Base-by-base conservation (phyloP, 2,888 invertebrate genomes). In the Ichneumoninae sp. region DNA sequence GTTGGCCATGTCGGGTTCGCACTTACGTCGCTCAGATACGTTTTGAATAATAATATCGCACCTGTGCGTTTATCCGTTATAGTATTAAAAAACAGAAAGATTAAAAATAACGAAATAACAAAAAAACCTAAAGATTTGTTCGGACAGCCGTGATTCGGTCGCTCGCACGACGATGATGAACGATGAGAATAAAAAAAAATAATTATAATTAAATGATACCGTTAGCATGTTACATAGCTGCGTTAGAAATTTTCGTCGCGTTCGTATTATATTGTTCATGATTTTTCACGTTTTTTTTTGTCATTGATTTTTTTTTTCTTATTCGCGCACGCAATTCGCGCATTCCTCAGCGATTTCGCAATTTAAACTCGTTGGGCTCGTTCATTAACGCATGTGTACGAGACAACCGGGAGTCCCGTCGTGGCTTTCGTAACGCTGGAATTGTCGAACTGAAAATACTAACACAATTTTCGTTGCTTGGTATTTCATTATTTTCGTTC, bases 321-420 rank as follows among this genome's bases (percentile, higher is more conserved):
- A 75, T 70, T 52, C n/a, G 57, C 52, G 40, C 54, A 44, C 47
- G 26, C 50, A 71, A 57, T 79, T 63, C 40, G 54, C 52, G 26
- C 68, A 30, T 70, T 47, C 26, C 50, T 79, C 68, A 63, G 79
- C 52, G 73, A 22, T 79, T 85, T 79, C 57, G 54, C 66, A 74
- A 82, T 70, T 54, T 66, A 33, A 47, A 40, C 13, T 63, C 65
- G 19, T 68, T 26, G 19, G 30, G 66, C 52, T 57, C 57, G 16
- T 66, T 76, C 57, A 22, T 68, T 68, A 54, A 65, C 19, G 52
- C 4, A 30, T 33, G 40, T 57, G 74, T 63, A 65, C 8, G 22
- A 66, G 47, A 33, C 19, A 26, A 47, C 19, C 36, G 36, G 16
- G 50, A 50, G 36, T 50, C 36, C 8, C 16, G 16, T 26, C 36